Percentiles rank a stretch among this genome's conserved stretches.
Evolutionary conservation across 2,797 vertebrate genomes (phyloP).

Genomic region (Macrochelys suwanniensis): DNA sequence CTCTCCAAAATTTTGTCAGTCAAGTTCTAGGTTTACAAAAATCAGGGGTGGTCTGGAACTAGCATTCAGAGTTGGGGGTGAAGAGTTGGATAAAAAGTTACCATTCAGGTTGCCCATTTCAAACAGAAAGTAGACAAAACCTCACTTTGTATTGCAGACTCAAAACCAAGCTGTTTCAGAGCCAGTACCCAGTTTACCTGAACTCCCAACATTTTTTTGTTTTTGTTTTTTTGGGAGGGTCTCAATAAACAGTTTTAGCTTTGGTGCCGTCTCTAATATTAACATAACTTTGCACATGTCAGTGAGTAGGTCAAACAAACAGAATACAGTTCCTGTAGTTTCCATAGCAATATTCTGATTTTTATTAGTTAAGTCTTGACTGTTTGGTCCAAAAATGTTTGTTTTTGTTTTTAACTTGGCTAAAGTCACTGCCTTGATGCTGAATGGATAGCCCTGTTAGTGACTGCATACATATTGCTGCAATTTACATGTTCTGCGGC

Average conservation of each 20-base stretch:
- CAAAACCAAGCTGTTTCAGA: not conserved
- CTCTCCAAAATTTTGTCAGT: not conserved
- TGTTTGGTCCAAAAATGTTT: not conserved
- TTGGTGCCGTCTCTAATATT: not conserved
- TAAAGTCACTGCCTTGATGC: not conserved
- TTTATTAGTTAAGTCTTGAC: fast-evolving
- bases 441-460: not conserved
- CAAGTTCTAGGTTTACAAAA: not conserved
- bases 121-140: not conserved
- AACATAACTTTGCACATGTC: not conserved
- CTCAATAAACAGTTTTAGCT: not conserved
- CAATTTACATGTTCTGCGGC: not conserved
- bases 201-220: not conserved
- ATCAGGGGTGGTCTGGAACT: not conserved
- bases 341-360: not conserved
- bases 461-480: fast-evolving
- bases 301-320: fast-evolving
- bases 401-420: not conserved
- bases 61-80: not conserved
- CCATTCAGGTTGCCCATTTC: not conserved
- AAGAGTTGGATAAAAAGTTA: not conserved
- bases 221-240: not conserved
- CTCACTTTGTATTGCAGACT: fast-evolving
- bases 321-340: not conserved
- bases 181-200: not conserved